Conservation (phyloP, 1,140 invertebrate genomes). For the Euglossa dilemma region DNA sequence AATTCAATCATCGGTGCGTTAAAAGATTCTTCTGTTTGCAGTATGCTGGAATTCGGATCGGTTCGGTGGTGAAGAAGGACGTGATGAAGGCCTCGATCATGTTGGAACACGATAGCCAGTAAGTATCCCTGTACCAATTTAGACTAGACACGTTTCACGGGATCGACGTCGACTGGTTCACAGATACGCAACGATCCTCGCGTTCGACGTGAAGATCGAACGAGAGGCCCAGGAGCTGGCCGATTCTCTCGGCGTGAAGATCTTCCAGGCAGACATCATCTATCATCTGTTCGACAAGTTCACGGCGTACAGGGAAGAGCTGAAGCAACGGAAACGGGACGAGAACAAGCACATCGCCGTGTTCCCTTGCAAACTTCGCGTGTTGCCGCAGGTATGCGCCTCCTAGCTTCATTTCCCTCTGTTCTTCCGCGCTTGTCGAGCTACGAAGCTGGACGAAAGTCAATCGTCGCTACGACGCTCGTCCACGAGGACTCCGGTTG, state of each 20-base stretch:
- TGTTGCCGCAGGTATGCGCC: conserved; percentile 89
- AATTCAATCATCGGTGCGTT: background rate
- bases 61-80: conserved; percentile 99
- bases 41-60: conserved; percentile 99
- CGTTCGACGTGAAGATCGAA: conserved; percentile 99
- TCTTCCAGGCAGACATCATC: conserved; percentile 99
- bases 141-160: background rate
- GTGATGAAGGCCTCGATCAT: conserved; percentile 99
- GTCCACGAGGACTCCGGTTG: background rate
- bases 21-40: conserved; percentile 76
- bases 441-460: background rate
- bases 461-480: no score
- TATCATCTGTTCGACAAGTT: conserved; percentile 99
- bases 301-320: conserved; percentile 95
- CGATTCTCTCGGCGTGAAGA: conserved; percentile 95
- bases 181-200: conserved; percentile 98
- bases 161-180: background rate
- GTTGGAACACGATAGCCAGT: conserved; percentile 99
- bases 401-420: background rate
- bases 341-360: conserved; percentile 98
- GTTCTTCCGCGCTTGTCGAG: no score
- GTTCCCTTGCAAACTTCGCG: conserved; percentile 97
- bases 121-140: conserved; percentile 80
- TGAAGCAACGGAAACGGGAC: conserved; percentile 96
- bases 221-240: conserved; percentile 98